Conservation (phyloP, 2,888 invertebrate genomes). For the Lissocephala sabroskyi region DNA sequence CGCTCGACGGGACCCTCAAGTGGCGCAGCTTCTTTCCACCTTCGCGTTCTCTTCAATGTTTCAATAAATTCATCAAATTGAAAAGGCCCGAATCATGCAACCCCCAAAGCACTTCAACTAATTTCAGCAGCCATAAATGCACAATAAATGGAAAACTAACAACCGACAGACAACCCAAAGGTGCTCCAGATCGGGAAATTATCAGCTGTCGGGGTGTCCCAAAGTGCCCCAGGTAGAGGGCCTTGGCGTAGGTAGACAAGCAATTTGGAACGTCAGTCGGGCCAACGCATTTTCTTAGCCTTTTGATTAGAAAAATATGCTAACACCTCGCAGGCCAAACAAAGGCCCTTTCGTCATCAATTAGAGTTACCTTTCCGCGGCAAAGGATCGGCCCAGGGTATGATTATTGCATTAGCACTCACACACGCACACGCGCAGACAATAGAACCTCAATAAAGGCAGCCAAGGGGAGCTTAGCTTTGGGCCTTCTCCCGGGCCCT, state of each 20-base stretch:
- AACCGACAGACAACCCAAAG: slow-evolving; percentile 29
- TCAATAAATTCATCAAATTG: slow-evolving; percentile 54
- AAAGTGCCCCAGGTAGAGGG: neutral
- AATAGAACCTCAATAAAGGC: no score
- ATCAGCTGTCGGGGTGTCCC: no score
- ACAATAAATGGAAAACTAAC: slow-evolving; percentile 59
- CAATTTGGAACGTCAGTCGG: slow-evolving; percentile 17
- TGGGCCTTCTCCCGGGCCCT: slow-evolving; percentile 6
- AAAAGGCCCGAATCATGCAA: slow-evolving; percentile 35
- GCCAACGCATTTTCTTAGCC: slow-evolving; percentile 54
- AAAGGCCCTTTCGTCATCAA: slow-evolving; percentile 50
- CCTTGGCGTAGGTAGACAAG: neutral
- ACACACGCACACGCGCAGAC: slow-evolving; percentile 15
- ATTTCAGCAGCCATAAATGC: slow-evolving; percentile 41
- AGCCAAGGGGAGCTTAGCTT: no score
- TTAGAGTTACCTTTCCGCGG: slow-evolving; percentile 62
- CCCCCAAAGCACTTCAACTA: slow-evolving; percentile 47
- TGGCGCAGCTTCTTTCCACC: no score
- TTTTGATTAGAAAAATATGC: slow-evolving; percentile 59
- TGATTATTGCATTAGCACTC: slow-evolving; percentile 48
- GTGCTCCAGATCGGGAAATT: no score
- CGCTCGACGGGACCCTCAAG: no score
- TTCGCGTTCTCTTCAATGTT: no score
- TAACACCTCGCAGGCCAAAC: slow-evolving; percentile 46
- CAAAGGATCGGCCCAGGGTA: slow-evolving; percentile 45